Evolutionary conservation across 2,113 vertebrate genomes (phyloP).

Genomic region (Mus musculus): DNA sequence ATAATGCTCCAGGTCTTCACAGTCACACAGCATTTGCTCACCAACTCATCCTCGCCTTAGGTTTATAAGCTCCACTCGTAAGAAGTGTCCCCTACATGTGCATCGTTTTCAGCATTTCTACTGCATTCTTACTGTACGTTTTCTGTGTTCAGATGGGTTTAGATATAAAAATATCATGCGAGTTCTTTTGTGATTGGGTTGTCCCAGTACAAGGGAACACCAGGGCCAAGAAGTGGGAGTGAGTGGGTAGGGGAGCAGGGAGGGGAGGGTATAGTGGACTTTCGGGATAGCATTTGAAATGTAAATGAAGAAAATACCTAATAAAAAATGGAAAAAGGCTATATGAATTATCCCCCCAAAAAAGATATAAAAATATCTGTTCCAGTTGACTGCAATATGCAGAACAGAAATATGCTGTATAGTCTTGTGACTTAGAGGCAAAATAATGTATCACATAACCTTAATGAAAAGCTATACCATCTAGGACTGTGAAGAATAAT

Average conservation of each 20-base stretch:
- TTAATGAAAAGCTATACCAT: background rate
- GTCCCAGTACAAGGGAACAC: too few species aligned
- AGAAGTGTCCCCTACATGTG: background rate
- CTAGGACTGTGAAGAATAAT: background rate
- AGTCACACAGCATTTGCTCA: background rate
- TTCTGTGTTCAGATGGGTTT: background rate
- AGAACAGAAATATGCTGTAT: background rate
- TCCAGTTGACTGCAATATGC: background rate
- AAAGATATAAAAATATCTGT: background rate
- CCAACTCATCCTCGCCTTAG: background rate
- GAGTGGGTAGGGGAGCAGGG: too few species aligned
- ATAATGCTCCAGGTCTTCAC: background rate
- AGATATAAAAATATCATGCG: background rate
- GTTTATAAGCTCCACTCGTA: background rate
- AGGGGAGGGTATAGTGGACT: too few species aligned
- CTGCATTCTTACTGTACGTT: background rate
- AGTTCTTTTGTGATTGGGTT: too few species aligned
- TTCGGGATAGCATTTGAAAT: too few species aligned
- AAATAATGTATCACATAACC: accelerated
- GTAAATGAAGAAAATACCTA: too few species aligned
- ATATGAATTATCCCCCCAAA: too few species aligned
- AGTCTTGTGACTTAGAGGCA: background rate
- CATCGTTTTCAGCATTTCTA: too few species aligned
- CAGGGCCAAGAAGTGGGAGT: too few species aligned
- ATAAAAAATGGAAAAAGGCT: too few species aligned